Evolutionary conservation across 1,140 invertebrate species (phyloP).

Genomic region (Chrysomallon squamiferum): DNA sequence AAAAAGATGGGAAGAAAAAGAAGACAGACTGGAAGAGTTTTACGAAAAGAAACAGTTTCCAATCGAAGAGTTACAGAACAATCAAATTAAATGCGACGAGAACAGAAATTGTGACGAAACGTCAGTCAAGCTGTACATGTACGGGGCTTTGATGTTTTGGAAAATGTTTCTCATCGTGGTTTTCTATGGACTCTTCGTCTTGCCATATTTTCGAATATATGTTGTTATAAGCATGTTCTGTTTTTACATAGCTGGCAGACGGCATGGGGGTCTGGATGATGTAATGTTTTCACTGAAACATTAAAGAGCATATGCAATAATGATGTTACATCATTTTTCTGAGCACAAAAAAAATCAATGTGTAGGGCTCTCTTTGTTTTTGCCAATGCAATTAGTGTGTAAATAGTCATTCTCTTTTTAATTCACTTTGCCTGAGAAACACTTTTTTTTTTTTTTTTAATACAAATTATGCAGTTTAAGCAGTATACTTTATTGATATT

Average conservation of each 20-base stretch:
- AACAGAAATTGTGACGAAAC: background rate
- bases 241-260: slow-evolving; percentile 5
- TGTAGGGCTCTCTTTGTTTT: too few relatives aligned
- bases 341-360: too few relatives aligned
- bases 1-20: slow-evolving; percentile 47
- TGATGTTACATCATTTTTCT: background rate
- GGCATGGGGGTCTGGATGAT: slow-evolving; percentile 25
- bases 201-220: slow-evolving; percentile 19
- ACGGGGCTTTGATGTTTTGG: slow-evolving; percentile 25
- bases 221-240: slow-evolving; percentile 16
- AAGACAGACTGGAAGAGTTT: slow-evolving; percentile 40
- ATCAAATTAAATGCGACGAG: background rate
- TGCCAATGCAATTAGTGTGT: too few relatives aligned
- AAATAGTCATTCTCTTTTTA: too few relatives aligned
- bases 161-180: slow-evolving; percentile 18
- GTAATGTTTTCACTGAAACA: slow-evolving; percentile 17
- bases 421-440: too few relatives aligned
- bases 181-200: slow-evolving; percentile 14
- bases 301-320: too few relatives aligned
- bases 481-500: too few relatives aligned
- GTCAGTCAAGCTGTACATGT: slow-evolving; percentile 5
- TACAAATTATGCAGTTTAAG: too few relatives aligned
- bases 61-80: background rate
- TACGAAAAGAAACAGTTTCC: slow-evolving; percentile 35
- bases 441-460: too few relatives aligned